phyloP scores from a whole-genome alignment of 2,797 vertebrate genomes.

The Phataginus tricuspis region DNA sequence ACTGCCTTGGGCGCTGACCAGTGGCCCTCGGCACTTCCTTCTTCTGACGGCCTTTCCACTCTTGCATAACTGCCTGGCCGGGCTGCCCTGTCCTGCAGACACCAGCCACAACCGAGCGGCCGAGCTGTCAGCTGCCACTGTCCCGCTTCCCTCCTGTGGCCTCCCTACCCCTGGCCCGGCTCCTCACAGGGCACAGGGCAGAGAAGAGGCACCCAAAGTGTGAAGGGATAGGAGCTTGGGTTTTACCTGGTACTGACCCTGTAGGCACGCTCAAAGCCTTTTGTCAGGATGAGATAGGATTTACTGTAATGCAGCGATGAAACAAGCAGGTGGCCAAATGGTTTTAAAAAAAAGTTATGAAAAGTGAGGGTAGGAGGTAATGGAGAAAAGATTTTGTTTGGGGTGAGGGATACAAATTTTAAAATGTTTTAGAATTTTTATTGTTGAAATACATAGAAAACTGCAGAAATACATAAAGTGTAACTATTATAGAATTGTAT shows the following conservation, averaged over 20 bases:
- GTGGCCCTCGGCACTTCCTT: not conserved
- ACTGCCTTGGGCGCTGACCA: not conserved
- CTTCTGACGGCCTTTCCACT: not conserved
- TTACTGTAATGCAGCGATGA: not conserved
- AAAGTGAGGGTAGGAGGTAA: not conserved
- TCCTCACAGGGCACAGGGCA: no score
- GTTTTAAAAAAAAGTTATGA: not conserved
- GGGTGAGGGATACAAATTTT: not conserved
- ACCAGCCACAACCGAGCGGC: not conserved
- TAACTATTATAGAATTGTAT: not conserved
- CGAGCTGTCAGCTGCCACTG: not conserved
- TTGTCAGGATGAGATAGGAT: no score
- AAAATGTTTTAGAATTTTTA: not conserved
- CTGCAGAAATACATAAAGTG: not conserved
- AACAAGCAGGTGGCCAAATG: not conserved
- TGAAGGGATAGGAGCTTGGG: fast-evolving
- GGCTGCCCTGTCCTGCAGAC: not conserved
- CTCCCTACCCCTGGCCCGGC: not conserved
- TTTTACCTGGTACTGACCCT: not conserved
- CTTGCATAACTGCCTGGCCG: not conserved
- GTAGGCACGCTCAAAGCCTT: not conserved
- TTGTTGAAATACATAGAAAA: not conserved
- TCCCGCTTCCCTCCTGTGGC: not conserved
- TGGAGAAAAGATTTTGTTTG: not conserved
- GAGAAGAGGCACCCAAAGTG: not conserved